These are phyloP conservation scores for Macrosiphum euphorbiae DNA, from an alignment of 2,888 invertebrate species.

Conservation along the genomic window DNA sequence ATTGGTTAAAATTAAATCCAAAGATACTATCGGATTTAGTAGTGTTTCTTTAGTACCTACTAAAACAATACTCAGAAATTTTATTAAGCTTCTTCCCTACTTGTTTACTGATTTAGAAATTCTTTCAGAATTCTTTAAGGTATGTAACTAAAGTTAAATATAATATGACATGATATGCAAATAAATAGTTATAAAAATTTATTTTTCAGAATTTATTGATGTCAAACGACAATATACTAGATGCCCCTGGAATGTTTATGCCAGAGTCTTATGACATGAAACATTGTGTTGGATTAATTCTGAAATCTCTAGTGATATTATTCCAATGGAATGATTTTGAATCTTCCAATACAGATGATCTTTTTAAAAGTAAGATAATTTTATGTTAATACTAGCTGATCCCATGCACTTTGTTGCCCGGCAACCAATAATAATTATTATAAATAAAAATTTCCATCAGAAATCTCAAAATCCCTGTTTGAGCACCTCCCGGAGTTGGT, in stretches of 20 bases:
- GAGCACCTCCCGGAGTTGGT: no score
- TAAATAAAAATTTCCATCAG: no score
- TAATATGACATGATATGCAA: neutral
- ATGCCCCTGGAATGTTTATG: slow-evolving; percentile 74
- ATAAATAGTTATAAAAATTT: neutral
- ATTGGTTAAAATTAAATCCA: slow-evolving; percentile 63
- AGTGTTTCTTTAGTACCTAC: slow-evolving; percentile 67
- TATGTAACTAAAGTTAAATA: slow-evolving; percentile 66
- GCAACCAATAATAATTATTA: no score
- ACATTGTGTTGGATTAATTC: slow-evolving; percentile 70
- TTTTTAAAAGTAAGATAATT: slow-evolving; percentile 68
- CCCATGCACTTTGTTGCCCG: no score
- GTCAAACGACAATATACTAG: slow-evolving; percentile 74
- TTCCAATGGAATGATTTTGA: slow-evolving; percentile 74
- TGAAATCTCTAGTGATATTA: slow-evolving; percentile 71
- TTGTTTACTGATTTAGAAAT: slow-evolving; percentile 71
- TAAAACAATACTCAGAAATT: slow-evolving; percentile 67
- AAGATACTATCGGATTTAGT: slow-evolving; percentile 66
- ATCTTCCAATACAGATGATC: slow-evolving; percentile 69
- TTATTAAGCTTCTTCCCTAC: slow-evolving; percentile 72
- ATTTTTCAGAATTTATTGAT: slow-evolving; percentile 70
- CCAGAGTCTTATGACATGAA: slow-evolving; percentile 73
- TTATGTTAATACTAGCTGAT: neutral
- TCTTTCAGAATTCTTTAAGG: slow-evolving; percentile 70
- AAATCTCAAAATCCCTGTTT: no score